phyloP scores from a whole-genome alignment of 2,888 invertebrate species.

The Dicranocentrus wangi region DNA sequence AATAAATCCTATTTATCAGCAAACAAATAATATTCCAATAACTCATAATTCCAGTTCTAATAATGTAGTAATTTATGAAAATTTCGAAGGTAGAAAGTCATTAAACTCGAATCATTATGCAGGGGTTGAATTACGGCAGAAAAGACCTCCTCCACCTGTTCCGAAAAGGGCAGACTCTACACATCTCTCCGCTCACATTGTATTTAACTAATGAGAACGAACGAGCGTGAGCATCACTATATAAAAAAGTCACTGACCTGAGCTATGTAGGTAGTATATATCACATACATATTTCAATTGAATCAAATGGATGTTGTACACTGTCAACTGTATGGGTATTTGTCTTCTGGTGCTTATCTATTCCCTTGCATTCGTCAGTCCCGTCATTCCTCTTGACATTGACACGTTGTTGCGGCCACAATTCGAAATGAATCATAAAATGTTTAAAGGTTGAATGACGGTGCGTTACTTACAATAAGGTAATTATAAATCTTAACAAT shows the following conservation, averaged over 20 bases:
- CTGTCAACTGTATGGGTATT: constrained; percentile 44
- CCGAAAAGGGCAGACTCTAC: constrained; percentile 72
- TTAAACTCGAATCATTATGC: constrained; percentile 53
- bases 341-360: constrained; percentile 62
- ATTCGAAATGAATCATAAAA: too few relatives aligned
- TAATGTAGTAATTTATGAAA: constrained; percentile 71
- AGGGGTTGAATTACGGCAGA: constrained; percentile 69
- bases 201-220: constrained; percentile 67
- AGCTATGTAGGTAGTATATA: not conserved
- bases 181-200: constrained; percentile 72
- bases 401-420: too few relatives aligned
- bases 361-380: constrained; percentile 42
- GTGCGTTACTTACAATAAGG: too few relatives aligned
- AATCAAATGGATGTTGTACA: constrained; percentile 7
- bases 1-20: constrained; percentile 46
- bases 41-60: constrained; percentile 52
- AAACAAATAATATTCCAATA: constrained; percentile 59
- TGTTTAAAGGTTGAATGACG: too few relatives aligned
- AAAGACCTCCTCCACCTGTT: constrained; percentile 72
- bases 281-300: too few relatives aligned
- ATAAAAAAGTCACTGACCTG: constrained; percentile 9
- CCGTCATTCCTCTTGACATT: constrained; percentile 41
- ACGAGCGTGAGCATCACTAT: not conserved
- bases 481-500: too few relatives aligned
- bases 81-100: constrained; percentile 70